Evolutionary conservation across 2,888 invertebrate genomes (phyloP), one percentile per base, ranked within the genome.

Genomic region (Eupithecia exiguata): DNA sequence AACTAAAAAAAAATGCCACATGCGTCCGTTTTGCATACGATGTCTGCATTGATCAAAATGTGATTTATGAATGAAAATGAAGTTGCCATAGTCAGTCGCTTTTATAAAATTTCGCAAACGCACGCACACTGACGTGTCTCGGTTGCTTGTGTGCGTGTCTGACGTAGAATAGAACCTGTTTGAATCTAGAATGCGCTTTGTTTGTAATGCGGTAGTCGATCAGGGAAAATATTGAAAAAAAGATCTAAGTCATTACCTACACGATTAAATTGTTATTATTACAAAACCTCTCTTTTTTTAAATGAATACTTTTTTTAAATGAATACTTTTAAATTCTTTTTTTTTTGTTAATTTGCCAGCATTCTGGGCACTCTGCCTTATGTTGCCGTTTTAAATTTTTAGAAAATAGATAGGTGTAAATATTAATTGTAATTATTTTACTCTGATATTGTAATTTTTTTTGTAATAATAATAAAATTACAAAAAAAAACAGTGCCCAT

Each of bases 41-140:
- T 71, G 79, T 79, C 79, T 79, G 79, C 79, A 79, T 76, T 63
- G 78, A 76, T 68, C 70, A 58, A 71, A 67, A 38, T 35, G n/a
- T 72, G 70, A 75, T 78, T 75, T 75, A 75, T 77, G 62, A 76
- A 77, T 79, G 79, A 72, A 79, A 71, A 75, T 76, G 65, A 38
- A 71, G 68, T 75, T 73, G 78, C 69, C n/a, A 71, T 70, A 18
- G 61, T 25, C 68, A 35, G 61, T 40, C 61, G 79, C 70, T 79
- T 80, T 73, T 79, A 80, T 80, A 77, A 79, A 79, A 80, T 80
- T 80, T 80, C 75, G 78, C 79, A 79, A 77, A 75, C 71, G 63
- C 74, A 76, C 80, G 74, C 77, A 75, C 78, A 78, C 78, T 5
- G 25, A 38, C 21, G 30, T 18, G 40, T 7, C 14, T 18, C 40